Base-by-base conservation (phyloP, 2,113 vertebrate species). In the Tylochromis polylepis region DNA sequence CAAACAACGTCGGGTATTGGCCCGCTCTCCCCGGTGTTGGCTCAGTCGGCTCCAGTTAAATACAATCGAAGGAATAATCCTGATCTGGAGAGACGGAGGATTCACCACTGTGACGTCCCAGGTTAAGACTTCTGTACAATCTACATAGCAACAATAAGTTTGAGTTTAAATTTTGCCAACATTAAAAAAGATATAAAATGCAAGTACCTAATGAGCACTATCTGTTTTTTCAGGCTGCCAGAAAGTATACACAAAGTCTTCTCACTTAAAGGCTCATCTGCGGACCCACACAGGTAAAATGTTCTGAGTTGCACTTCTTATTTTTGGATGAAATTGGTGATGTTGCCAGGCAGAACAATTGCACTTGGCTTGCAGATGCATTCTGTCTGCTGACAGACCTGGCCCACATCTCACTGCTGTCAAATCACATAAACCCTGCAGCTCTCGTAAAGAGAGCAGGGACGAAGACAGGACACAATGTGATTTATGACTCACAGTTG, bases 241-340 rank as follows among this genome's bases (percentile, higher is more conserved):
- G 62, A 99, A 99, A 95, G 98, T 99, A 58, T 99, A 99, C 96
- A 99, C 98, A 85, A 99, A 99, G 96, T 99, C 98, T 29, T 99
- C 98, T 89, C 98, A 99, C 95, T 95, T 99, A 93, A 99, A 99
- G 96, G 98, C 98, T 18, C 98, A 99, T 95, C 96, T 98, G 92
- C 97, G 98, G 93, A 99, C 98, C 93, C 98, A 99, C 93, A 99
- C 98, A 85, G 98, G 98, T 99, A 98, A 95, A 96, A 95, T 88
- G 87, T 94, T 91, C 51, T 3, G 53, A 34, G 79, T 57, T 82
- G 58, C 77, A 43, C 79, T 22, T 87, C 31, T 88, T 91, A 86
- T 91, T 94, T 91, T 67, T 59, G 83, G 72, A 75, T 10, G 49
- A 81, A 77, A 60, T 51, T 29, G n/a, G 81, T 49, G 81, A 82